A percentile compares a stretch with the other conserved stretches of the same genome.
Evolutionary conservation across 2,113 vertebrate genomes (phyloP).

Genomic region (Lathamus discolor): DNA sequence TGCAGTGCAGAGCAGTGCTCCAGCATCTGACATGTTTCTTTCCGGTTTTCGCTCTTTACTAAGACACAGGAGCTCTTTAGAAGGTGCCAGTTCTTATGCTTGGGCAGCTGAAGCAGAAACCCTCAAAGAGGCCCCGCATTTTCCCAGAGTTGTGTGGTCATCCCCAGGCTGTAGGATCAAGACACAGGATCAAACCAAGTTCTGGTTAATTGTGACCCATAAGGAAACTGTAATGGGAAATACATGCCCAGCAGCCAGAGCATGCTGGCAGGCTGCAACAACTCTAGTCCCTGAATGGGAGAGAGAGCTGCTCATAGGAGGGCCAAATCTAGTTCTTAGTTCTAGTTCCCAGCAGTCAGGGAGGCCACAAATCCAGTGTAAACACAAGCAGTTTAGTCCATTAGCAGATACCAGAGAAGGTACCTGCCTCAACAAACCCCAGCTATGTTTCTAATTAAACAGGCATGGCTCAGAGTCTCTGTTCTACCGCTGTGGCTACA

Average conservation of each 20-base stretch:
- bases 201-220: not conserved
- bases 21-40: not conserved
- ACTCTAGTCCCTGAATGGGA: not conserved
- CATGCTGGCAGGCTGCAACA: not conserved
- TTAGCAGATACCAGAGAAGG: conserved; percentile 25
- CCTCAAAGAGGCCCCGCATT: not conserved
- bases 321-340: not conserved
- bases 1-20: not conserved
- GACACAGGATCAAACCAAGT: not conserved
- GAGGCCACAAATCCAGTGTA: not conserved
- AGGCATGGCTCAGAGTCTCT: conserved; percentile 6
- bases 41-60: not conserved
- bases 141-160: not conserved
- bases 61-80: not conserved
- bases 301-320: not conserved
- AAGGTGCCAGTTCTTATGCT: not conserved
- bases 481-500: not conserved
- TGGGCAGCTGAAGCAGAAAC: not conserved
- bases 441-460: conserved; percentile 3
- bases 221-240: not conserved
- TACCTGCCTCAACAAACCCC: conserved; percentile 49
- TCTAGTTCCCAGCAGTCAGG: not conserved
- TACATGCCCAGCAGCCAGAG: not conserved
- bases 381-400: conserved; percentile 3
- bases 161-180: not conserved